Percentiles rank a stretch among this genome's conserved stretches.
phyloP scores from a whole-genome alignment of 2,888 invertebrate genomes.

The Cerastis leucographa region DNA sequence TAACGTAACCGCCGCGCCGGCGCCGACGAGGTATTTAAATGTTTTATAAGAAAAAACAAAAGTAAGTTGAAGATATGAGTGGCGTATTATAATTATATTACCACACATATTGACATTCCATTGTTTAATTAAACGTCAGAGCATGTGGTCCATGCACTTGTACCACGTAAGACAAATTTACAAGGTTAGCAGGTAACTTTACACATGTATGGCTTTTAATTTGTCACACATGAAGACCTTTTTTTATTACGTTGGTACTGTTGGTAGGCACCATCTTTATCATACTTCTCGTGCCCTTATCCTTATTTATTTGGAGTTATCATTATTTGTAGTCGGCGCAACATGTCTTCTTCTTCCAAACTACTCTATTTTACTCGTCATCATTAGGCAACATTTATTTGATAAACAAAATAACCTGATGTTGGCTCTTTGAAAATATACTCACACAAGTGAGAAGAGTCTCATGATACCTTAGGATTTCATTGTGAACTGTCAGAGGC shows the following conservation, averaged over 20 bases:
- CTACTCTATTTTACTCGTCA: background rate
- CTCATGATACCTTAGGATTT: background rate
- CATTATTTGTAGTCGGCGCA: background rate
- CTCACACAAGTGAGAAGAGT: background rate
- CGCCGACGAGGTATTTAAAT: background rate
- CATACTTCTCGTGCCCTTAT: background rate
- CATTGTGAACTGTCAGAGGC: background rate
- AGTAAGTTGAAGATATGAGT: background rate
- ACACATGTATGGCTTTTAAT: background rate
- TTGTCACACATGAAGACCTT: background rate
- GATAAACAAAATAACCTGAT: background rate
- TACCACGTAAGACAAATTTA: constrained; percentile 12
- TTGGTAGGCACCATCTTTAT: background rate
- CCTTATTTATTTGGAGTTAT: no score
- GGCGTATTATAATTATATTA: constrained; percentile 4
- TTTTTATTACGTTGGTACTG: background rate
- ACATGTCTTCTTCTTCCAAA: background rate
- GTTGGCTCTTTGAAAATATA: background rate
- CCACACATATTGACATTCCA: constrained; percentile 36
- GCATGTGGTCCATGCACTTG: constrained; percentile 20
- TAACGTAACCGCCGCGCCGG: background rate
- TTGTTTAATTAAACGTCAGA: constrained; percentile 18
- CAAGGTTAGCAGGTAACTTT: constrained; percentile 22
- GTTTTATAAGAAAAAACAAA: background rate
- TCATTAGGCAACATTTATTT: background rate